Conservation (phyloP, 2,113 vertebrate species). For the Chrysochloris asiatica region DNA sequence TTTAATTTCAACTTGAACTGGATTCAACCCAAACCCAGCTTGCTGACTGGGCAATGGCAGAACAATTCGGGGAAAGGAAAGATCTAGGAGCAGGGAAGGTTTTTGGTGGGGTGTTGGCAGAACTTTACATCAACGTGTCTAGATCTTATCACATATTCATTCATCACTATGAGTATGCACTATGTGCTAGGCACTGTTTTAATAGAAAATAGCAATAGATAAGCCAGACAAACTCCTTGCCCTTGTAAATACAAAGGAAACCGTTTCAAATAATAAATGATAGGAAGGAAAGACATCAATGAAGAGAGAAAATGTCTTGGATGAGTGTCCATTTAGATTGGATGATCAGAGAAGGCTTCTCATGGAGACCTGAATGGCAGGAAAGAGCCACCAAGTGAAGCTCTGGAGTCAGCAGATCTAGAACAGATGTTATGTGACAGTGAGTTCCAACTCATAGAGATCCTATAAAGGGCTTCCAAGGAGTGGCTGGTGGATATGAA, state of each 20-base stretch:
- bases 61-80: background rate
- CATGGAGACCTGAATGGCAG: background rate
- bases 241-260: background rate
- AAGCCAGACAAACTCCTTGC: background rate
- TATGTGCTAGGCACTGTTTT: background rate
- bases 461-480: no score
- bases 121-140: no score
- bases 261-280: no score
- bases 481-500: no score
- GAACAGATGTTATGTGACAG: no score
- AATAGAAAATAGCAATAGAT: background rate
- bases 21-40: no score
- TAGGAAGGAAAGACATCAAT: background rate
- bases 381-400: background rate
- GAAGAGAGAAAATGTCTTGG: background rate
- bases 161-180: no score
- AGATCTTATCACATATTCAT: no score
- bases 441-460: no score
- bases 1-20: background rate
- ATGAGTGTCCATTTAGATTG: background rate
- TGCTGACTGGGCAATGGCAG: background rate
- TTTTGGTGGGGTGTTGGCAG: no score
- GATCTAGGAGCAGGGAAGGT: background rate
- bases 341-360: background rate
- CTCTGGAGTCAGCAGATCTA: background rate